Conservation (phyloP, 2,113 vertebrate species). For the Onychostruthus taczanowskii region DNA sequence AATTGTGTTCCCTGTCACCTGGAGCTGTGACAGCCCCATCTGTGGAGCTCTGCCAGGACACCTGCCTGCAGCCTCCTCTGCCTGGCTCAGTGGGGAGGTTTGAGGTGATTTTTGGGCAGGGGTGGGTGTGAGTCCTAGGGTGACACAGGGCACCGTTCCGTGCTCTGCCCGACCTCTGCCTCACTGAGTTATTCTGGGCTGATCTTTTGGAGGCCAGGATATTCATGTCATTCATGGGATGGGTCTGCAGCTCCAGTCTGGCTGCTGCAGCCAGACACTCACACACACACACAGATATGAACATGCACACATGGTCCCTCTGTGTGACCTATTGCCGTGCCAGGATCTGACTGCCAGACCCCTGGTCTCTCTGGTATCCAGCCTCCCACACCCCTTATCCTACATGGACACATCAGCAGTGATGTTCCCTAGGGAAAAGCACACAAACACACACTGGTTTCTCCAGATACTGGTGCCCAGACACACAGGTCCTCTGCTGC, state of each 20-base stretch:
- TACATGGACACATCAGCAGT: neutral
- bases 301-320: no score
- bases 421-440: neutral
- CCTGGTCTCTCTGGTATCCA: neutral
- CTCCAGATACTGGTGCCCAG: neutral
- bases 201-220: no score
- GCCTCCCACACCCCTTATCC: neutral
- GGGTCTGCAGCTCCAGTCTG: neutral
- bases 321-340: neutral
- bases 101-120: neutral
- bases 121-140: neutral
- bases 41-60: neutral
- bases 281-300: no score
- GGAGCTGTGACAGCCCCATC: neutral
- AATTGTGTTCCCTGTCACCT: neutral
- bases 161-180: neutral
- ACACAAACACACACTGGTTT: neutral
- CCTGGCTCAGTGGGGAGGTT: neutral
- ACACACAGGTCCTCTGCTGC: rapidly evolving
- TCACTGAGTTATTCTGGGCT: neutral
- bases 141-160: rapidly evolving
- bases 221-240: neutral
- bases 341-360: neutral
- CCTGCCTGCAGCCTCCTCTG: neutral
- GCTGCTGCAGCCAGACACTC: neutral